These are phyloP conservation scores for Zaprionus vittiger DNA, from an alignment of 1,140 invertebrate species.

Conservation along the genomic window DNA sequence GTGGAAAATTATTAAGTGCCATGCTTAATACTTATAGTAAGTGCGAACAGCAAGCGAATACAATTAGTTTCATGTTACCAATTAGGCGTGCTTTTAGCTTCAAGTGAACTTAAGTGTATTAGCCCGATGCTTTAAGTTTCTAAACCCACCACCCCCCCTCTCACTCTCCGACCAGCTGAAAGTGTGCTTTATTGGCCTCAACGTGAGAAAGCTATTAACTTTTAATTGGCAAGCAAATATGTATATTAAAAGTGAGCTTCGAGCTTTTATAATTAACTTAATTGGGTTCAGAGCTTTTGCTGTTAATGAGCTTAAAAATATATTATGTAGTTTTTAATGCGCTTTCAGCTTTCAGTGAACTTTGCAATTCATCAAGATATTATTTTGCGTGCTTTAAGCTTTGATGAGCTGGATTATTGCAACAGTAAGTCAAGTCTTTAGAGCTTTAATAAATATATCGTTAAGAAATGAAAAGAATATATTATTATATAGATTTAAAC, in stretches of 20 bases:
- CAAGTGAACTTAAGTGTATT: background rate
- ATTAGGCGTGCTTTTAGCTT: conserved; percentile 8
- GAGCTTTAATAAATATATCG: too few relatives aligned
- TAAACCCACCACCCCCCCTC: background rate
- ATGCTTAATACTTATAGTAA: conserved; percentile 1
- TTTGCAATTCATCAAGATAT: too few relatives aligned
- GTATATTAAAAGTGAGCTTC: too few relatives aligned
- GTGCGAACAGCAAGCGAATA: background rate
- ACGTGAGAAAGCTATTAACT: background rate
- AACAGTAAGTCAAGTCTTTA: too few relatives aligned
- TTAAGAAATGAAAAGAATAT: too few relatives aligned
- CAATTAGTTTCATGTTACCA: conserved; percentile 3
- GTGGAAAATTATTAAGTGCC: background rate
- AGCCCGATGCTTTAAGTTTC: background rate
- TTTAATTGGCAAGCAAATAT: background rate
- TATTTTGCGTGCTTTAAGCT: background rate
- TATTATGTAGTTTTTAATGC: background rate
- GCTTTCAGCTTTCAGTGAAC: background rate
- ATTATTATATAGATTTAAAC: too few relatives aligned
- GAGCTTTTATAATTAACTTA: background rate
- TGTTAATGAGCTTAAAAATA: background rate
- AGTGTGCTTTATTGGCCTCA: background rate
- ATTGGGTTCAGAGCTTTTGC: background rate
- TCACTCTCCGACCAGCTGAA: background rate
- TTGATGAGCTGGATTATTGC: background rate